Evolutionary conservation across 2,888 invertebrate genomes (phyloP), one percentile per base, ranked within the genome.

Genomic region (Dolichomitus sp.): DNA sequence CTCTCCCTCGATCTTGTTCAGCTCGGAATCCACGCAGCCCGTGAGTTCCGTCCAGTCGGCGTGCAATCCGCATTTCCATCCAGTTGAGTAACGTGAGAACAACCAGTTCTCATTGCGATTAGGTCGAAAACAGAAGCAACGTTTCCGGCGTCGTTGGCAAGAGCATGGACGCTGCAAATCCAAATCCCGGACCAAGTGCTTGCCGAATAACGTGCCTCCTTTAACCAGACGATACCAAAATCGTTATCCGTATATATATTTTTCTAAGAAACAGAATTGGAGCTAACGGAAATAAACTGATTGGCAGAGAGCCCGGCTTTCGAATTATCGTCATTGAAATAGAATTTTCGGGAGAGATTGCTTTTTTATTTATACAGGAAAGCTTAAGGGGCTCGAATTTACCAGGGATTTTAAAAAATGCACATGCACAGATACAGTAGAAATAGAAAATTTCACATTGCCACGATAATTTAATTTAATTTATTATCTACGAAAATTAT

Each of bases 21-120:
- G 95, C 91, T 98, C 98, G 33, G 97, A 96, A 91, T 99, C 98
- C 50, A 99, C 99, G 94, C 99, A 99, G 88, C 95, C 96, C 11
- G 98, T 98, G 87, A 99, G 94, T 94, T 99, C 99, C 2, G 99
- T 99, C 97, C 98, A 99, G 94, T 99, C 99, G 33, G 99, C 99
- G 93, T 99, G 99, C 63, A 99, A 95, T 72, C 99, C 99, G 94
- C 99, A 99, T 92, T 98, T 98, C 99, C 99, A 99, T 87, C 99
- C 99, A 33, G 98, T 99, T 69, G 99, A 98, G 94, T 98, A 99
- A 91, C 99, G 96, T 93, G 98, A 99, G 94, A 99, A 99, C 87
- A 99, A 95, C 99, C 99, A 99, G 94, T 97, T 97, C 95, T 98
- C 98, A 94, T 97, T 98, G 92, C 97, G 97, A 95, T 97, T 97